Conservation (phyloP, 2,888 invertebrate species). For the Osmoderma eremita region DNA sequence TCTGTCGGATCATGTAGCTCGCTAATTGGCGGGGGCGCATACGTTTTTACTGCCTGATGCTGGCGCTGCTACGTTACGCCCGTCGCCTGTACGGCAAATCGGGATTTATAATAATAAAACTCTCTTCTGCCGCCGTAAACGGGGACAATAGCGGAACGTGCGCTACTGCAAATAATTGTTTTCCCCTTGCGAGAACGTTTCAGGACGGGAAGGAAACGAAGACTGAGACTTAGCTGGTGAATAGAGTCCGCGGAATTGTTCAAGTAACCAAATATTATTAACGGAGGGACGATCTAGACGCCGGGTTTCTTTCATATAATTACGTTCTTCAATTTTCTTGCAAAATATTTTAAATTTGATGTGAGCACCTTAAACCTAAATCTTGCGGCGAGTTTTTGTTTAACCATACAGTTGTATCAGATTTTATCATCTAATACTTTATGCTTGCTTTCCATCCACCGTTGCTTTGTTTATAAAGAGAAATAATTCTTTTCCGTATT, state of each 20-base stretch:
- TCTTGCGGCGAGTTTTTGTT: no score
- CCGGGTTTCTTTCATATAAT: no score
- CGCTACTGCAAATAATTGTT: constrained; percentile 38
- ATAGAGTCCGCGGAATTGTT: constrained; percentile 28
- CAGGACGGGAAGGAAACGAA: constrained; percentile 29
- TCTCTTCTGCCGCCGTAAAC: constrained; percentile 31
- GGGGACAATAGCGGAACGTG: constrained; percentile 32
- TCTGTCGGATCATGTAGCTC: constrained; percentile 60
- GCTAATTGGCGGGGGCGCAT: constrained; percentile 60
- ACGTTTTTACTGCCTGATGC: constrained; percentile 39
- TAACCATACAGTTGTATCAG: no score
- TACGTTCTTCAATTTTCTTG: no score
- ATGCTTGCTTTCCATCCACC: no score
- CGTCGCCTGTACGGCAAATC: constrained; percentile 31
- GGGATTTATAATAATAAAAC: constrained; percentile 37
- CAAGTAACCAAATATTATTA: constrained; percentile 25
- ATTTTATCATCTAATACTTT: no score
- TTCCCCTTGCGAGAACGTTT: constrained; percentile 22
- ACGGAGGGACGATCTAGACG: no score
- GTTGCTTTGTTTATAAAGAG: no score
- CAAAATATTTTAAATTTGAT: no score
- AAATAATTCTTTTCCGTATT: no score
- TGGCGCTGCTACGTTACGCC: constrained; percentile 40
- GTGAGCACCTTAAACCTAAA: no score
- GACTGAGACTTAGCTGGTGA: constrained; percentile 9